Conservation (phyloP, 2,888 invertebrate species). For the Amblyjoppa proteus region DNA sequence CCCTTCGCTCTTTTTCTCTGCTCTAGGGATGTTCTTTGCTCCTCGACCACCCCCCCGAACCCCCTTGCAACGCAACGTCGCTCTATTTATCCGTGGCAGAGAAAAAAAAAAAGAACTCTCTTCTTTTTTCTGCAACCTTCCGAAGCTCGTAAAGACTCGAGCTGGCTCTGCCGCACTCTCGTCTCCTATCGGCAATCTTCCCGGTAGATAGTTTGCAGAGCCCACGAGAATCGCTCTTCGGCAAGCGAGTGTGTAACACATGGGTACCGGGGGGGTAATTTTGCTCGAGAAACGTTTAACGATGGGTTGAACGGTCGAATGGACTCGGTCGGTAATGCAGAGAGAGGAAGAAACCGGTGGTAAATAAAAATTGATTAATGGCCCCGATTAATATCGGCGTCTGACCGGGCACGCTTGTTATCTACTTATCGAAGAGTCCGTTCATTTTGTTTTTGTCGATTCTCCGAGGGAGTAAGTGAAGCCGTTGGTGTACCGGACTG, state of each 20-base stretch:
- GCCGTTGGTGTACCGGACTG: conserved; percentile 42
- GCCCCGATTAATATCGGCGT: no score
- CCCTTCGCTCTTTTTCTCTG: conserved; percentile 53
- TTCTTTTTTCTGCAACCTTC: conserved; percentile 55
- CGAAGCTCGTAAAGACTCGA: conserved; percentile 71
- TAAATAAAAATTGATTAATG: no score
- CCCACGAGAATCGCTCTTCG: conserved; percentile 16
- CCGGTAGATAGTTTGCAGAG: conserved; percentile 11
- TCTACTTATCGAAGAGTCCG: neutral
- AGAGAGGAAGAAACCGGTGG: no score
- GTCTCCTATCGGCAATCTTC: conserved; percentile 32
- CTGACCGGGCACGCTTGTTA: no score
- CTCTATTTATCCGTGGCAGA: conserved; percentile 10
- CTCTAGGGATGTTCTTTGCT: conserved; percentile 24
- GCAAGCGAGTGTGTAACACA: neutral
- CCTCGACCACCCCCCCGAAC: neutral
- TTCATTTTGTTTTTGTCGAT: neutral
- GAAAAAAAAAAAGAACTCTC: conserved; percentile 30
- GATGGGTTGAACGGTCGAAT: no score
- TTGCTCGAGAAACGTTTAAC: conserved; percentile 12
- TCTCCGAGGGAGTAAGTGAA: conserved; percentile 59
- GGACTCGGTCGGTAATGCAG: no score
- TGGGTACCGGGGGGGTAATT: conserved; percentile 11
- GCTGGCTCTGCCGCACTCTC: conserved; percentile 66
- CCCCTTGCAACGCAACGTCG: conserved; percentile 31